A percentile compares a stretch with the other conserved stretches of the same genome.
Evolutionary conservation across 2,888 invertebrate species (phyloP).

Genomic region (Plagiodera versicolora): DNA sequence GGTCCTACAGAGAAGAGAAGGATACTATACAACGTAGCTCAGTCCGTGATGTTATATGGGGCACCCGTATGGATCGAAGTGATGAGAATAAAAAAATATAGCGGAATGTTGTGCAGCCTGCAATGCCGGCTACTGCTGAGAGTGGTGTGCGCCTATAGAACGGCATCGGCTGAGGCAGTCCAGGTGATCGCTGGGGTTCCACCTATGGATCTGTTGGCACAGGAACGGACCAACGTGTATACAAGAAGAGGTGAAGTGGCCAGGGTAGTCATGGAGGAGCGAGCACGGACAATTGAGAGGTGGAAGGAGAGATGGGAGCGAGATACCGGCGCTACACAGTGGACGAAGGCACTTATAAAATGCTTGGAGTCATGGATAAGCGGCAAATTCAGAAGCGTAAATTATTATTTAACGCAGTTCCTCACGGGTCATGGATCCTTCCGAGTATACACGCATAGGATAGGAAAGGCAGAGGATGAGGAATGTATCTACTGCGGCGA

Average conservation of each 20-base stretch:
- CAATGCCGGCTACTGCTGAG: conserved; percentile 9
- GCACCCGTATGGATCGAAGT: background rate
- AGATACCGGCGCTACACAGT: background rate
- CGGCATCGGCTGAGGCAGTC: conserved; percentile 18
- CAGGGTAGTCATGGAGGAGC: too few relatives aligned
- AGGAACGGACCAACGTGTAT: background rate
- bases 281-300: background rate
- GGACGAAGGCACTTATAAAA: background rate
- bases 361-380: background rate
- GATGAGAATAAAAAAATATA: conserved; percentile 5
- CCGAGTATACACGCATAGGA: background rate
- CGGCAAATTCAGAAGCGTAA: background rate
- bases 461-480: background rate
- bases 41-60: background rate
- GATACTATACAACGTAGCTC: background rate
- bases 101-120: background rate
- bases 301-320: conserved; percentile 1
- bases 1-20: conserved; percentile 1
- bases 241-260: background rate
- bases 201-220: background rate
- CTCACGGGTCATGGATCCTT: background rate
- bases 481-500: background rate
- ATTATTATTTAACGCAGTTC: conserved; percentile 3
- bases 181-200: conserved; percentile 11
- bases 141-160: conserved; percentile 18